These are phyloP conservation scores for Dasyurus viverrinus DNA, from an alignment of 2,113 vertebrate species.

Conservation along the genomic window DNA sequence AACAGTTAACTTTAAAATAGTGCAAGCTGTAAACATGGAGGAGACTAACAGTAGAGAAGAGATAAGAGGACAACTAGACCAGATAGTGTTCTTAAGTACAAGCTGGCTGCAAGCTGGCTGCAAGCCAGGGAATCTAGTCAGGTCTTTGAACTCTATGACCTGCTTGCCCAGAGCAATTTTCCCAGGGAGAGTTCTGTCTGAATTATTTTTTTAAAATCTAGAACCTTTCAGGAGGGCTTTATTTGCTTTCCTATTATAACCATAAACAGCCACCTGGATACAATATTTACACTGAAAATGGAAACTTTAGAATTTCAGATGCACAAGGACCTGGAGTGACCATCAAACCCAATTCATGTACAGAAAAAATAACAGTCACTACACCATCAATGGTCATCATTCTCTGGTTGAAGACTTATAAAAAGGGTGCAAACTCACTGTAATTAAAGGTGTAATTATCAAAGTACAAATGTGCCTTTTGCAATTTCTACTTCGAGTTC, in stretches of 20 bases:
- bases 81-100: background rate
- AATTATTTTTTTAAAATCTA: constrained; percentile 7
- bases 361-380: background rate
- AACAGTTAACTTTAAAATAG: constrained; percentile 29
- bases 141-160: background rate
- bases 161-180: background rate
- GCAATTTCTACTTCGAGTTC: constrained; percentile 8
- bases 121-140: background rate
- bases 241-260: constrained; percentile 27
- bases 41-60: constrained; percentile 18
- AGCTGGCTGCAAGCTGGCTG: background rate
- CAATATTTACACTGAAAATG: constrained; percentile 43
- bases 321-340: background rate
- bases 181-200: background rate
- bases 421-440: background rate
- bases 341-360: background rate
- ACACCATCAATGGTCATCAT: background rate
- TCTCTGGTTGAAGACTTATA: background rate
- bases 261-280: background rate
- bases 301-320: background rate
- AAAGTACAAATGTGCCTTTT: background rate
- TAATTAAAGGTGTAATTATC: background rate
- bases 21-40: constrained; percentile 8
- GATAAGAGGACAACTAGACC: background rate
- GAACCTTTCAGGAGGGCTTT: background rate